Evolutionary conservation across 2,797 vertebrate species (phyloP).

Genomic region (Odontamblyopus rebecca): DNA sequence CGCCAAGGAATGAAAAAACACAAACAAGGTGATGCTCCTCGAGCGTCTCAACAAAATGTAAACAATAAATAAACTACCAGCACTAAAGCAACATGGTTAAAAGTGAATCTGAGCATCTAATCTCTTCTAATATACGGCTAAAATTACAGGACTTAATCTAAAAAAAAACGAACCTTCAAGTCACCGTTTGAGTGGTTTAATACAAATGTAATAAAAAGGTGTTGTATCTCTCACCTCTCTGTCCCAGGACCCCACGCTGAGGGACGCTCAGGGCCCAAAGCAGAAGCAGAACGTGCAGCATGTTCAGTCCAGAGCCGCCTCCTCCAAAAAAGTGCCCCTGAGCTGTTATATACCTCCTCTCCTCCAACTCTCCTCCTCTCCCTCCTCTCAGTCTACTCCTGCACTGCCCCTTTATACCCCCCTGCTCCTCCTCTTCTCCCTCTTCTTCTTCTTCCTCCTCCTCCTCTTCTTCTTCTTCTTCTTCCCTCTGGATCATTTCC

Average conservation of each 20-base stretch:
- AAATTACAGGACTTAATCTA: too few species aligned
- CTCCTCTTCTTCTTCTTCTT: not conserved
- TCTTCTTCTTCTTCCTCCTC: too few species aligned
- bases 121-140: too few species aligned
- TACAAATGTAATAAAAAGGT: slow-evolving; percentile 8
- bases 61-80: too few species aligned
- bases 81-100: too few species aligned
- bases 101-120: too few species aligned
- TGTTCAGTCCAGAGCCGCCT: slow-evolving; percentile 31
- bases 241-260: slow-evolving; percentile 51
- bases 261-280: slow-evolving; percentile 53
- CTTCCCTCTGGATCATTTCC: slow-evolving; percentile 12
- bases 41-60: too few species aligned
- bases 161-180: not conserved
- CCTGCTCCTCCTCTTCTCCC: too few species aligned
- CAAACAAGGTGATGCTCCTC: too few species aligned
- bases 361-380: not conserved
- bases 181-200: not conserved
- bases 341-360: slow-evolving; percentile 17
- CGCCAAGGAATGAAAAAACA: too few species aligned
- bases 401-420: too few species aligned
- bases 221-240: slow-evolving; percentile 70
- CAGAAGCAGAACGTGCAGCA: slow-evolving; percentile 66
- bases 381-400: not conserved
- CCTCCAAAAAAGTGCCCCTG: slow-evolving; percentile 18